Base-by-base conservation (phyloP, 2,113 vertebrate species). In the Nannobrachium achirus region DNA sequence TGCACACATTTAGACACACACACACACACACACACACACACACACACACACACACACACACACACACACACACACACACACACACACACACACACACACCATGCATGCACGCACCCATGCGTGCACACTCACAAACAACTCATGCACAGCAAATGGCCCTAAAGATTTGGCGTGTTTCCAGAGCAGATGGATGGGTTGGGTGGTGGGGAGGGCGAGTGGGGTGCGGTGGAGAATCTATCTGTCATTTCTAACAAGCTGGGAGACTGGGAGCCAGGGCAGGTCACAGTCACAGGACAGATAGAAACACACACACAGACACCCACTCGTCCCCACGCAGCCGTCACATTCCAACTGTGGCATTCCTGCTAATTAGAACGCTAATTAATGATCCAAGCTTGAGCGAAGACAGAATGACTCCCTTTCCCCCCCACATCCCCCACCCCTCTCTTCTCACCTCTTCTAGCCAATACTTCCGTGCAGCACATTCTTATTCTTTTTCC, bases 221-320 rank as follows among this genome's bases (percentile, higher is more conserved):
- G 80, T 66, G 70, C 73, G 81, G 74, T 81, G 75, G 76, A 82
- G 78, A 70, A 25, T 82, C 78, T 83, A 91, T 92, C 90, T 92
- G 91, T 92, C 89, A 92, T 89, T 88, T 82, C 90, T 93, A 92
- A 92, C 89, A 90, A 92, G 91, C 91, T 88, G 76, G 85, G 88
- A 92, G 89, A 86, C 82, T 71, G 68, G 49, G 73, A 90, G 83
- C 76, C 81, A 73, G 81, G 86, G 80, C 82, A 90, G 91, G 91
- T 90, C 90, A 86, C 64, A 78, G 60, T 71, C 79, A 79, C 66
- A 75, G 75, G 70, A 84, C 75, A 80, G 64, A 66, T 44, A 33
- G 38, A 11, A 19, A 55, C 63, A 55, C 45, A 53, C 66, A 38
- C 13, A 46, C 75, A 66, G 63, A 51, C 38, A 18, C 58, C 33